Conservation (phyloP, 1,140 invertebrate species). For the Drosophila takahashii region DNA sequence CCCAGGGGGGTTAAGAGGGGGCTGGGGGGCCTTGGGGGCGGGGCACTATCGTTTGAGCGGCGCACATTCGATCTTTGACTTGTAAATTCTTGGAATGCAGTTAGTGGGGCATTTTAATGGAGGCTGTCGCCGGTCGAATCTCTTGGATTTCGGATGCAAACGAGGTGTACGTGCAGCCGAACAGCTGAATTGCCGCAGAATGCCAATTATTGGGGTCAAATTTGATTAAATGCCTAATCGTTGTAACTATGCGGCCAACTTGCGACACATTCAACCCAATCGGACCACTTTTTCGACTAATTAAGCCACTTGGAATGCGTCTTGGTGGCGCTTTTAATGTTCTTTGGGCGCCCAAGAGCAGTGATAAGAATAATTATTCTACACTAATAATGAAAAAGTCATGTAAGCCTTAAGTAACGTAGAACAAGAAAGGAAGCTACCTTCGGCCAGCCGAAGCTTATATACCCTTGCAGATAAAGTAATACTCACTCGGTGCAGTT, state of each 20-base stretch:
- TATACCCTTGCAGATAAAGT: too few species aligned
- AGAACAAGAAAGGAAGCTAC: too few species aligned
- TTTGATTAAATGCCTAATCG: conserved; percentile 50
- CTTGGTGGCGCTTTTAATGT: not conserved
- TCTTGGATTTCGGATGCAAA: conserved; percentile 55
- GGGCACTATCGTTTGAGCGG: conserved; percentile 64
- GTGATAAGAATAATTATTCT: not conserved
- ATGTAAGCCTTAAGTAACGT: not conserved
- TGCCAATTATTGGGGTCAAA: conserved; percentile 67
- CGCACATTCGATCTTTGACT: conserved; percentile 81
- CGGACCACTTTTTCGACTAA: conserved; percentile 6
- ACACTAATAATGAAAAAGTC: not conserved
- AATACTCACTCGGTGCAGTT: too few species aligned
- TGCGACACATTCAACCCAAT: conserved; percentile 18
- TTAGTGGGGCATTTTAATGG: conserved; percentile 79
- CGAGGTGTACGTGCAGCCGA: conserved; percentile 32
- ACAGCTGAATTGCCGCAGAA: conserved; percentile 23
- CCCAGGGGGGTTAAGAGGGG: conserved; percentile 12
- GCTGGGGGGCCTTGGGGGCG: not conserved
- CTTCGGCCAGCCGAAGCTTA: too few species aligned
- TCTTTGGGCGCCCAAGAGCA: not conserved
- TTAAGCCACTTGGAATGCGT: conserved; percentile 13
- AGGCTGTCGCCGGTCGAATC: conserved; percentile 49
- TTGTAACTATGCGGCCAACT: conserved; percentile 31
- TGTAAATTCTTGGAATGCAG: conserved; percentile 82